A percentile compares a stretch with the other conserved stretches of the same genome.
Evolutionary conservation across 2,888 invertebrate genomes (phyloP).

Genomic region (Caenorhabditis drosophilae): DNA sequence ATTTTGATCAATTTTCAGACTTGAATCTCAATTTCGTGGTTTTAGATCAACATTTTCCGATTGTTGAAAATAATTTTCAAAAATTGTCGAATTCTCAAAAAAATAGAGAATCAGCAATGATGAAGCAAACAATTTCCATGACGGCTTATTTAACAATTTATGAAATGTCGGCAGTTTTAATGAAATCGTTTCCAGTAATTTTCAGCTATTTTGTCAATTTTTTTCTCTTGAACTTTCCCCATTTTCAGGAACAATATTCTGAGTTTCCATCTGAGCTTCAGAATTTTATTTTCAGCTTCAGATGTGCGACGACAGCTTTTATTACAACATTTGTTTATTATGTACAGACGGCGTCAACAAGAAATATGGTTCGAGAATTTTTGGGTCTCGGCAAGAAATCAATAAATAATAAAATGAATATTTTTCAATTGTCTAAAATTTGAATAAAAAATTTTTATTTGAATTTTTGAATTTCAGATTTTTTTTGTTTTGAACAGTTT

Average conservation of each 20-base stretch:
- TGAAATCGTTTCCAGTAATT: not conserved
- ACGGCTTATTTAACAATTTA: slow-evolving; percentile 1
- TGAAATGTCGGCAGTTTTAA: not conserved
- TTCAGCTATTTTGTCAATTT: too few species aligned
- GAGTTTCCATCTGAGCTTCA: not conserved
- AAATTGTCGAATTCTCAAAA: too few species aligned
- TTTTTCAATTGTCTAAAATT: too few species aligned
- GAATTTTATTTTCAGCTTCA: not conserved
- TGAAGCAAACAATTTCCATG: not conserved
- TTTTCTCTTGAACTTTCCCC: too few species aligned
- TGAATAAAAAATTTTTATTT: too few species aligned
- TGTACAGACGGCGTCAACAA: not conserved
- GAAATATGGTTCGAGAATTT: not conserved
- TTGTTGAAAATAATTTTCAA: too few species aligned
- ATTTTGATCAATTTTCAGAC: too few species aligned
- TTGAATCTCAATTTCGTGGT: too few species aligned
- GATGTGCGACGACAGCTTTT: not conserved
- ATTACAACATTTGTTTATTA: not conserved
- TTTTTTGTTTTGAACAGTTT: too few species aligned
- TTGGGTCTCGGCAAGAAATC: not conserved
- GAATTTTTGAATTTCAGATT: too few species aligned
- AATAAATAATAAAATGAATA: too few species aligned
- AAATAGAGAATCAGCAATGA: not conserved
- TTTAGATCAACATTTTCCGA: too few species aligned
- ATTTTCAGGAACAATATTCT: not conserved